These are phyloP conservation scores for Lethenteron camtschaticum DNA, from an alignment of 2,113 vertebrate genomes.

Conservation along the genomic window DNA sequence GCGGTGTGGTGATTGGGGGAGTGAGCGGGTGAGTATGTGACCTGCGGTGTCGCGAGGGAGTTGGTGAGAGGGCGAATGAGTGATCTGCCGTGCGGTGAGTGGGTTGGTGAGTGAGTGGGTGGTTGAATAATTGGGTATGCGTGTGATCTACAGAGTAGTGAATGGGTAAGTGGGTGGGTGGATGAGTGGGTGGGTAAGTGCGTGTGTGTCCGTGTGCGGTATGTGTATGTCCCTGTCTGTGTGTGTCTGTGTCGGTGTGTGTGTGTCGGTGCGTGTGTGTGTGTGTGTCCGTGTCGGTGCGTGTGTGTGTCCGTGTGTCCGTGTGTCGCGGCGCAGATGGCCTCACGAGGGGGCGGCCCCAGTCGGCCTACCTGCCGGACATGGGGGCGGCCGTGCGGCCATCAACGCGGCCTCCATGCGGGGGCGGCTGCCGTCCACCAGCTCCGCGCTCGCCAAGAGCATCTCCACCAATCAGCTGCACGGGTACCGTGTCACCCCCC, in stretches of 20 bases:
- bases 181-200: no score
- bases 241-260: neutral
- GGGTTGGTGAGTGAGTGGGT: no score
- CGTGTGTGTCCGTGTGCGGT: neutral
- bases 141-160: no score
- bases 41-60: no score
- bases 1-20: no score
- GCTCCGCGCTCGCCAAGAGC: neutral
- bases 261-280: no score
- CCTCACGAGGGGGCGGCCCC: neutral
- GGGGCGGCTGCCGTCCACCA: neutral
- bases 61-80: no score
- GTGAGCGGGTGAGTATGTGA: no score
- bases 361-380: neutral
- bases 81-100: no score
- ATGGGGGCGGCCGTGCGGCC: neutral
- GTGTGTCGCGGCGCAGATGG: neutral
- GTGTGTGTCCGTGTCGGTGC: neutral
- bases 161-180: no score
- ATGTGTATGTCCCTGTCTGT: neutral
- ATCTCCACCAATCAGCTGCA: neutral
- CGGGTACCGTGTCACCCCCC: neutral
- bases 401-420: neutral
- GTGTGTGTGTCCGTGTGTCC: conserved; percentile 1
- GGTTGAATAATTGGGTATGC: no score